Percentiles rank a stretch among this genome's conserved stretches.
phyloP scores from a whole-genome alignment of 1,140 invertebrate species.

The Lamellibrachia luymesi region DNA sequence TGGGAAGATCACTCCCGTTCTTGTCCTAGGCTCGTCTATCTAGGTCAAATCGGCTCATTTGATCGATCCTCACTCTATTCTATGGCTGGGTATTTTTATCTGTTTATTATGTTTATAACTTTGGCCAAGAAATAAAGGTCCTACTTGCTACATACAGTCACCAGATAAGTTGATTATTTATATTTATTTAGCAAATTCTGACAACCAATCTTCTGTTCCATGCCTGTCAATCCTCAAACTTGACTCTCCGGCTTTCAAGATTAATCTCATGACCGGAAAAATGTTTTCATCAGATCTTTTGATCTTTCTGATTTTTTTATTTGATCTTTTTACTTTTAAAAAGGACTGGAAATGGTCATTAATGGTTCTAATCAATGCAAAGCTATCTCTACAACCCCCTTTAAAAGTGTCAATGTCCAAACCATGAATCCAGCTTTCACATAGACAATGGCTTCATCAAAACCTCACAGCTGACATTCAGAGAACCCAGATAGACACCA shows the following conservation, averaged over 20 bases:
- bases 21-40: neutral
- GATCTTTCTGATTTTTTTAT: neutral
- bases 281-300: neutral
- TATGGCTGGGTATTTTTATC: neutral
- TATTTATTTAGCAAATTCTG: too few relatives aligned
- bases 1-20: neutral
- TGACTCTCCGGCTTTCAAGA: neutral
- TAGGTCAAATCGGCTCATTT: neutral
- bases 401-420: too few relatives aligned
- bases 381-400: neutral
- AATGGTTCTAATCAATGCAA: neutral
- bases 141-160: too few relatives aligned
- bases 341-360: too few relatives aligned
- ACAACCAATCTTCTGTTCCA: too few relatives aligned
- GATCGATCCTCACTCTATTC: neutral
- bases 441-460: neutral
- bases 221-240: too few relatives aligned
- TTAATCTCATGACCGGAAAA: neutral
- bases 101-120: neutral
- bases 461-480: neutral
- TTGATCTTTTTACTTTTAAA: too few relatives aligned
- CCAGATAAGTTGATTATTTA: too few relatives aligned
- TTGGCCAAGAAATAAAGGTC: too few relatives aligned
- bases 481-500: neutral
- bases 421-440: neutral